Base-by-base conservation (phyloP, 2,113 vertebrate genomes). In the Microtus oregoni region DNA sequence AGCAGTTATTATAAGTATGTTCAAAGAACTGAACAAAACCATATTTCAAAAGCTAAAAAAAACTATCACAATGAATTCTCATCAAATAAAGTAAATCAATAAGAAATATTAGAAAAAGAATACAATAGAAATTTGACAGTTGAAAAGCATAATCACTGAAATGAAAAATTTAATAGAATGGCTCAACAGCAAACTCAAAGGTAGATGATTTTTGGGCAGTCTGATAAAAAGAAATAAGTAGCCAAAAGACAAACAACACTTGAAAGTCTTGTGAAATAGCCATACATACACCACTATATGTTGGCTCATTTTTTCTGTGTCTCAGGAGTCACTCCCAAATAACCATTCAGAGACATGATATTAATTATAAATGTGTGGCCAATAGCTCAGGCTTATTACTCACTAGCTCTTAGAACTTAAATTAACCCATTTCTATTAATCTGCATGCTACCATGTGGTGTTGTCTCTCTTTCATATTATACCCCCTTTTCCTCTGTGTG, bases 91-190 rank as follows among this genome's bases (percentile, higher is more conserved):
- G 7, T 65, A 52, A 58, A 79, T 89, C 19, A 86, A 55, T 67
- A 86, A 78, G 58, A 65, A 12, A 86, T 9, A 88, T 32, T 87
- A 90, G 76, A 91, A 92, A 95, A 86, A 75, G 24, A 85, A 63
- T 17, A 76, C 28, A 77, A 5, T 83, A 76, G 55, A 91, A 76
- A 89, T 86, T 91, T 67, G 55, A 22, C 9, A 75, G 35, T 88
- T 93, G 35, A 70, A 93, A 95, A 68, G 4, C 70, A 76, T 15
- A 70, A 75, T 77, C 44, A 58, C 38, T 44, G 55, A 95, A 86
- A 72, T 92, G 20, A 97, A 95, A 88, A 91, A n/a, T 38, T 86
- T 6, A 95, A 35, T 47, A 63, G 63, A 82, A 81, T n/a, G 35
- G 9, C 28, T 89, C 77, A 86, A 38, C 14, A 55, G 55, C 52